A percentile compares a stretch with the other conserved stretches of the same genome.
Conservation (phyloP, 2,888 invertebrate genomes). For the Boloria selene region DNA sequence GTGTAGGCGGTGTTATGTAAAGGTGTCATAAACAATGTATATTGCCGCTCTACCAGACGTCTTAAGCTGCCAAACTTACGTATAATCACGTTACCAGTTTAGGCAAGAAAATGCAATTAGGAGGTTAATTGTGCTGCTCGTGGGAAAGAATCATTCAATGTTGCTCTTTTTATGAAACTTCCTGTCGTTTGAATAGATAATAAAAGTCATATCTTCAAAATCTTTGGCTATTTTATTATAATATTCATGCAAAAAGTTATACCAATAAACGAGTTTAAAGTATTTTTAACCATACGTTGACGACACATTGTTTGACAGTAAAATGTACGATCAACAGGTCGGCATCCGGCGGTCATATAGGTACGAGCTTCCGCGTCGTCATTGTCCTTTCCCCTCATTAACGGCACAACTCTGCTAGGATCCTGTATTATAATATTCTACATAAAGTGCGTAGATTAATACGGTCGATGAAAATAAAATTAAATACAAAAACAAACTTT, state of each 20-base stretch:
- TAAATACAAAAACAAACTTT: neutral
- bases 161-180: slow-evolving; percentile 49
- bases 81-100: slow-evolving; percentile 76
- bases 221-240: too few relatives aligned
- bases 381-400: slow-evolving; percentile 66
- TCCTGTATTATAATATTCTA: slow-evolving; percentile 16
- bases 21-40: slow-evolving; percentile 74
- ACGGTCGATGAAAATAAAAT: slow-evolving; percentile 17
- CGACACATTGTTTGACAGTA: neutral
- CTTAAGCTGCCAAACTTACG: slow-evolving; percentile 71
- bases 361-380: slow-evolving; percentile 63
- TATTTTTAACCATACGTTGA: neutral
- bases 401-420: slow-evolving; percentile 36
- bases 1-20: slow-evolving; percentile 64
- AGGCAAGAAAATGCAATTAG: slow-evolving; percentile 69
- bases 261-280: too few relatives aligned
- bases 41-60: slow-evolving; percentile 52
- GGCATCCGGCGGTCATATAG: slow-evolving; percentile 73
- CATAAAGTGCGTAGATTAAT: slow-evolving; percentile 17
- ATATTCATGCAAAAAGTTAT: too few relatives aligned
- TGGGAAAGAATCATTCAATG: slow-evolving; percentile 65
- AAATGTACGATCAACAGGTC: slow-evolving; percentile 56
- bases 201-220: slow-evolving; percentile 40
- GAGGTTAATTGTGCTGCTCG: slow-evolving; percentile 57
- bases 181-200: slow-evolving; percentile 48